Base-by-base conservation (phyloP, 2,113 vertebrate species). In the Odontophorus gujanensis region DNA sequence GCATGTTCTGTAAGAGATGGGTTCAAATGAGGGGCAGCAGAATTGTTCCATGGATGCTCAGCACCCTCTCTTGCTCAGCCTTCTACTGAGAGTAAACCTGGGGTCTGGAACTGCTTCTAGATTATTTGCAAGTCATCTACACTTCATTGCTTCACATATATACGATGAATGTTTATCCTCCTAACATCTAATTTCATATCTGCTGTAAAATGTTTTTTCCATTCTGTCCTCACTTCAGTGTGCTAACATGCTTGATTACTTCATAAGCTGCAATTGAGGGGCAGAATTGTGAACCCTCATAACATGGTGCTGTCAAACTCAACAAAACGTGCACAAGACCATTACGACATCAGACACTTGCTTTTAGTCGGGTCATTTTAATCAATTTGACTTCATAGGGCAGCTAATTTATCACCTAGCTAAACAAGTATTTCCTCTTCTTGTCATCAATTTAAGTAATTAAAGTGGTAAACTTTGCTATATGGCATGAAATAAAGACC, bases 401-500 rank as follows among this genome's bases (percentile, higher is more conserved):
- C 94, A 93, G 75, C 89, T 95, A 95, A 96, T 96, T 96, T 96
- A 96, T 96, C 95, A 96, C 89, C 95, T 95, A 95, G 81, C 84
- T 91, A 82, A 96, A 92, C 87, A 96, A 89, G 78, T 93, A 96
- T 92, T 95, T 96, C 92, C 89, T 93, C 55, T 92, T 50, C 72
- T 91, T 94, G 91, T 95, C 92, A 82, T 93, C 89, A 92, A 89
- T 94, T 91, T 96, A 87, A 91, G 92, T 93, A 96, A 96, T 96
- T 96, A 89, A 94, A 96, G 82, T 74, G 34, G 79, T 91, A 94
- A 94, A 94, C 85, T 95, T 95, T 92, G 78, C 84, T 93, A 73
- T 91, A 61, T 73, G 66, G 62, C 45, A 85, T 85, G 81, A 91
- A 95, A 92, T 93, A 89, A 94, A 93, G 66, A 53, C 81, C 83